Evolutionary conservation across 1,140 invertebrate genomes (phyloP).

Genomic region (Halesus radiatus): DNA sequence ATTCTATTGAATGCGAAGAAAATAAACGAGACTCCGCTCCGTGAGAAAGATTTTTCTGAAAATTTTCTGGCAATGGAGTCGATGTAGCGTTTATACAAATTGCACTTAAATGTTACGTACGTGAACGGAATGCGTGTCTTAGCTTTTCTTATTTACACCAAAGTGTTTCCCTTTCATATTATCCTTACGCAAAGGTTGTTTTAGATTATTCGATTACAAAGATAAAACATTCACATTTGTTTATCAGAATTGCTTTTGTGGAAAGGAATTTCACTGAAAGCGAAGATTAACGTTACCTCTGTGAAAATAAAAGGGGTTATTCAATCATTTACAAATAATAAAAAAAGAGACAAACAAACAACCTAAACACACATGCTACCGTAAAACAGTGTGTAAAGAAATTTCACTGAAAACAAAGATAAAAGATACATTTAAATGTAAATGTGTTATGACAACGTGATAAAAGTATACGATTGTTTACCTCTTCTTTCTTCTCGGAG

Average conservation of each 20-base stretch:
- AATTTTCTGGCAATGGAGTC: conserved; percentile 2
- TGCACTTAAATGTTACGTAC: background rate
- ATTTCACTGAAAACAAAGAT: too few relatives aligned
- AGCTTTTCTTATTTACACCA: background rate
- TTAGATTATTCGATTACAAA: background rate
- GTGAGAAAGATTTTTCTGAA: background rate
- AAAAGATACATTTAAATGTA: too few relatives aligned
- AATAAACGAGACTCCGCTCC: background rate
- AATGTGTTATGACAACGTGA: too few relatives aligned
- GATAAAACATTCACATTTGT: background rate
- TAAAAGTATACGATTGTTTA: too few relatives aligned
- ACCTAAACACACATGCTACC: too few relatives aligned
- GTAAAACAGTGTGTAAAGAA: too few relatives aligned
- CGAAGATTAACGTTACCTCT: too few relatives aligned
- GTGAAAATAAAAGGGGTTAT: too few relatives aligned
- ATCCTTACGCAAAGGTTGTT: too few relatives aligned
- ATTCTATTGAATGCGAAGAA: background rate
- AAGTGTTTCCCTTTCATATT: background rate
- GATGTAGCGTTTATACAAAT: conserved; percentile 13
- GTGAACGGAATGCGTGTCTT: background rate
- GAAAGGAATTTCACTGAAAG: background rate
- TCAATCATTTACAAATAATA: too few relatives aligned
- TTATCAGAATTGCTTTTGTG: background rate
- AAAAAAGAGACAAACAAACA: too few relatives aligned
- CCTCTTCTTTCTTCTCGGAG: too few relatives aligned